phyloP scores from a whole-genome alignment of 92 coral and sea anemone species.

The Galaxea fascicularis region DNA sequence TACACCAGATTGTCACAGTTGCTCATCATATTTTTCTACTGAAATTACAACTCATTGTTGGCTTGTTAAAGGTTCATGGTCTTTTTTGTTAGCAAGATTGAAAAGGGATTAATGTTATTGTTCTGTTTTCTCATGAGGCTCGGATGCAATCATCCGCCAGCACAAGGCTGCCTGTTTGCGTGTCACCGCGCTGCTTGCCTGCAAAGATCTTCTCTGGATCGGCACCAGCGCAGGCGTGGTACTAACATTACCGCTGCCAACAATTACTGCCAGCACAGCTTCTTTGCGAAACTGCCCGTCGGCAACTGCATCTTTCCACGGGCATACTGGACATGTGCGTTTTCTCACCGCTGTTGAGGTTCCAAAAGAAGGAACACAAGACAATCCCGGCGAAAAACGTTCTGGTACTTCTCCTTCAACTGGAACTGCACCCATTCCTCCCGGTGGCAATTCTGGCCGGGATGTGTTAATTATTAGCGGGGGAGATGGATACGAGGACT shows the following conservation, averaged over 20 bases:
- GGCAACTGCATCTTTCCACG: constrained; percentile 97
- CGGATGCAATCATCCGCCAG: constrained; percentile 98
- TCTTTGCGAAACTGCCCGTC: constrained; percentile 92
- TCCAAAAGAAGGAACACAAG: constrained; percentile 81
- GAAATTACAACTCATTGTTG: too few relatives aligned
- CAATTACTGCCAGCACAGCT: constrained; percentile 91
- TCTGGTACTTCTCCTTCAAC: constrained; percentile 60
- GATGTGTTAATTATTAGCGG: constrained; percentile 95
- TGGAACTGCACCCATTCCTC: constrained; percentile 70
- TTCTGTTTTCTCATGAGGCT: constrained; percentile 62
- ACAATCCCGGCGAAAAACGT: constrained; percentile 71
- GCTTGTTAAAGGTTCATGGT: too few relatives aligned
- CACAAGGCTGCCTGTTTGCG: constrained; percentile 99
- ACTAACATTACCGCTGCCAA: constrained; percentile 94
- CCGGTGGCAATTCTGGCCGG: constrained; percentile 55
- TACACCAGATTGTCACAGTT: too few relatives aligned
- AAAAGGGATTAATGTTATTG: not conserved
- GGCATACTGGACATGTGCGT: constrained; percentile 99
- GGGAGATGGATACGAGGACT: constrained; percentile 99
- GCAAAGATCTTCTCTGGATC: constrained; percentile 97
- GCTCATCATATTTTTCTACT: too few relatives aligned
- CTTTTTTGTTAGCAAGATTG: too few relatives aligned
- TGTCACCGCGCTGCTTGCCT: constrained; percentile 92
- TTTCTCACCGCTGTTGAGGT: constrained; percentile 98
- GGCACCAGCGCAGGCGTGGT: constrained; percentile 99